Evolutionary conservation across 2,113 vertebrate species (phyloP), one percentile per base, ranked within the genome.

Genomic region (Takifugu flavidus): DNA sequence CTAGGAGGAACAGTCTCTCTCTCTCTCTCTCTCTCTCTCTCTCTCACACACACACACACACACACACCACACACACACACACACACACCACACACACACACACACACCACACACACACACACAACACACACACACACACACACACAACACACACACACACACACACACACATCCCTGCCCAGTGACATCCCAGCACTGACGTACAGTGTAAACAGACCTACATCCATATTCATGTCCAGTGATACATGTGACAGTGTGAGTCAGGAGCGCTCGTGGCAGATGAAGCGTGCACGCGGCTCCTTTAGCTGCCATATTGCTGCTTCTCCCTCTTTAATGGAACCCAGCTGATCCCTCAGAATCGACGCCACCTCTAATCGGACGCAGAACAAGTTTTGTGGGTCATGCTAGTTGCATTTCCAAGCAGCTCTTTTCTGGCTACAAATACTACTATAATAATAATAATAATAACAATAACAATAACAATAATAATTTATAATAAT

Each of bases 161-260:
- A 46, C 44, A 46, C 44, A 46, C 44, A 46, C 44, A 46, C 44
- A 46, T 4, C 46, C 1, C 44, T 45, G 13, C 44, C 4, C 42
- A 59, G n/a, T 46, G 53, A 58, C 49, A 45, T 49, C 25, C 39
- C 42, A 1, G 29, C 73, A 28, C 14, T 42, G 15, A n/a, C 0
- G n/a, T 44, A 53, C 64, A 68, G 49, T 43, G 26, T n/a, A n/a
- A 66, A 63, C 70, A 54, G 3, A 29, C 5, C 46, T 43, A 25
- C 51, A 49, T 62, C 28, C 45, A 34, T 15, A 0, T n/a, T 57
- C 10, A 25, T 12, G 29, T 15, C 12, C 61, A 12, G 11, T 60
- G 59, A 53, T 27, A 49, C 10, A 54, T 29, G 51, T 52, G 59
- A 49, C 51, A 28, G 52, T 26, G 44, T 44, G 31, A 15, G 52